Conservation (phyloP, 2,113 vertebrate genomes). For the Anguilla rostrata region DNA sequence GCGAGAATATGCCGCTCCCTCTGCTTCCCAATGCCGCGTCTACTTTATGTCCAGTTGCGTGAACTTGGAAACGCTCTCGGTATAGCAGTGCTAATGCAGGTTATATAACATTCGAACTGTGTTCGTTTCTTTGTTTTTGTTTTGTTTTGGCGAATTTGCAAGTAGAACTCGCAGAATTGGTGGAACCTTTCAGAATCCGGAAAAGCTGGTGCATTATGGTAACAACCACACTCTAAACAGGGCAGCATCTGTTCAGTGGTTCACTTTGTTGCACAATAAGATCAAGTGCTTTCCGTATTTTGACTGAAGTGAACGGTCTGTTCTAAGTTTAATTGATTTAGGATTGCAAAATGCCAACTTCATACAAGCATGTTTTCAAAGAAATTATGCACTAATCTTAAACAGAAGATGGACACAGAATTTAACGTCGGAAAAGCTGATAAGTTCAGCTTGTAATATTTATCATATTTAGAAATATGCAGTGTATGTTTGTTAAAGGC, state of each 20-base stretch:
- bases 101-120: not conserved
- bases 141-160: too few species aligned
- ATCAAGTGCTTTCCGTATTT: not conserved
- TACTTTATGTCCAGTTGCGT: slow-evolving; percentile 11
- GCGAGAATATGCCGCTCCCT: slow-evolving; percentile 43
- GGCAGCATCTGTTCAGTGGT: not conserved
- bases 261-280: not conserved
- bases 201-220: not conserved
- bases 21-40: slow-evolving; percentile 1
- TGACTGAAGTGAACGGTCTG: not conserved
- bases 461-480: too few species aligned
- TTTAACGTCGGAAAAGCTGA: not conserved
- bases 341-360: not conserved
- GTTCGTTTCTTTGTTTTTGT: not conserved
- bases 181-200: not conserved
- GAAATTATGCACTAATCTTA: not conserved
- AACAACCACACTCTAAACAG: not conserved
- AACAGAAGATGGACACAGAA: not conserved
- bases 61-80: not conserved
- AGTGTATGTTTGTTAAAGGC: too few species aligned
- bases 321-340: not conserved
- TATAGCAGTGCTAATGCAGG: not conserved
- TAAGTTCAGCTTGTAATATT: not conserved
- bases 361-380: not conserved
- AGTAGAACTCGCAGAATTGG: not conserved